phyloP scores from a whole-genome alignment of 2,888 invertebrate species.

The Antitype chi region DNA sequence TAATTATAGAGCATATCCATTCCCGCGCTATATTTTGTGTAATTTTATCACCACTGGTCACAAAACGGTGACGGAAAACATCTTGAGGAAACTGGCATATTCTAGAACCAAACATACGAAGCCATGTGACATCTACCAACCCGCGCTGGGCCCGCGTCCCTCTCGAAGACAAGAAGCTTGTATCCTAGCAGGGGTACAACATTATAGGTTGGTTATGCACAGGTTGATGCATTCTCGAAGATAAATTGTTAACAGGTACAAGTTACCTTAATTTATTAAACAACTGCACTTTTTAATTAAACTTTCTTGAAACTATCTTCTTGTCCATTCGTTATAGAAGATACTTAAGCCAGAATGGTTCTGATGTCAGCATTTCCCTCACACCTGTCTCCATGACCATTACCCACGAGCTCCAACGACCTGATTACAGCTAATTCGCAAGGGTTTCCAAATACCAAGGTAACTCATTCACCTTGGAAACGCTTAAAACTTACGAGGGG shows the following conservation, averaged over 20 bases:
- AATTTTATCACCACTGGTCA: no score
- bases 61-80: no score
- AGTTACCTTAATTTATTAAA: background rate
- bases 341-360: background rate
- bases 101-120: no score
- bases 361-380: constrained; percentile 1
- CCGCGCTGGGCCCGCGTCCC: no score
- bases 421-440: constrained; percentile 50
- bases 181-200: no score
- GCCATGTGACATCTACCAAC: no score
- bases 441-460: constrained; percentile 40
- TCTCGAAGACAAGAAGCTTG: no score
- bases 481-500: constrained; percentile 58
- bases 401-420: constrained; percentile 15
- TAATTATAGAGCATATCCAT: no score
- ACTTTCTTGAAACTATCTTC: background rate
- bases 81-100: no score
- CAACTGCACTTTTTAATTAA: background rate
- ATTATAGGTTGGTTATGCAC: no score
- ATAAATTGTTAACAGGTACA: background rate
- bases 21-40: no score
- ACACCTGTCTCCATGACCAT: constrained; percentile 44
- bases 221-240: no score
- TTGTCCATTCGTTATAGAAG: background rate
- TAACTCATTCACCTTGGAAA: constrained; percentile 42